phyloP scores from a whole-genome alignment of 2,888 invertebrate species.

The Tiliacea aurago region DNA sequence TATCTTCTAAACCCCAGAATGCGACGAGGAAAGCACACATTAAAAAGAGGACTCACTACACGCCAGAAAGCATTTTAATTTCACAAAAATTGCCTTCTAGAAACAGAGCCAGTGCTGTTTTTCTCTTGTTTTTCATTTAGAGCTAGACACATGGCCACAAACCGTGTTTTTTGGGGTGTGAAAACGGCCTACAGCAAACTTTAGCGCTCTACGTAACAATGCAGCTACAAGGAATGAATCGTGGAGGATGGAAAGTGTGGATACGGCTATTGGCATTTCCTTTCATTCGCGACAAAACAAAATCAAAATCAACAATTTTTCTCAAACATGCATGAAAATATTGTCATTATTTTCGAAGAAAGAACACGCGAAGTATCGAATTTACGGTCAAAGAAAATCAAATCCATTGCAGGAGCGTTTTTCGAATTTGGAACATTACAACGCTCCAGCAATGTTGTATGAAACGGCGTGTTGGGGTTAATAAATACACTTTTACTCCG shows the following conservation, averaged over 20 bases:
- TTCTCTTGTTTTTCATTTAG: slow-evolving; percentile 75
- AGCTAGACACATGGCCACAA: slow-evolving; percentile 62
- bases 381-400: too few relatives aligned
- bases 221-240: slow-evolving; percentile 49
- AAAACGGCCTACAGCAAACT: slow-evolving; percentile 70
- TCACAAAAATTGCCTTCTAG: slow-evolving; percentile 59
- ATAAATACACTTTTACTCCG: too few relatives aligned
- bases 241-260: slow-evolving; percentile 7
- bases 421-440: too few relatives aligned
- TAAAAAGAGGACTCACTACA: slow-evolving; percentile 33
- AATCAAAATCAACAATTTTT: too few relatives aligned
- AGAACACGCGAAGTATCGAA: too few relatives aligned
- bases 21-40: slow-evolving; percentile 23
- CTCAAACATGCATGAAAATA: too few relatives aligned
- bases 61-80: slow-evolving; percentile 59
- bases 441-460: too few relatives aligned
- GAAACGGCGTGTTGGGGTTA: too few relatives aligned
- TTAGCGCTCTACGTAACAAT: slow-evolving; percentile 57
- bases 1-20: slow-evolving; percentile 27
- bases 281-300: background rate
- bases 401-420: too few relatives aligned
- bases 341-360: too few relatives aligned
- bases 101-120: slow-evolving; percentile 51
- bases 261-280: slow-evolving; percentile 23
- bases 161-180: slow-evolving; percentile 78